These are phyloP conservation scores for Butorides virescens DNA, from an alignment of 2,113 vertebrate species.

Conservation along the genomic window DNA sequence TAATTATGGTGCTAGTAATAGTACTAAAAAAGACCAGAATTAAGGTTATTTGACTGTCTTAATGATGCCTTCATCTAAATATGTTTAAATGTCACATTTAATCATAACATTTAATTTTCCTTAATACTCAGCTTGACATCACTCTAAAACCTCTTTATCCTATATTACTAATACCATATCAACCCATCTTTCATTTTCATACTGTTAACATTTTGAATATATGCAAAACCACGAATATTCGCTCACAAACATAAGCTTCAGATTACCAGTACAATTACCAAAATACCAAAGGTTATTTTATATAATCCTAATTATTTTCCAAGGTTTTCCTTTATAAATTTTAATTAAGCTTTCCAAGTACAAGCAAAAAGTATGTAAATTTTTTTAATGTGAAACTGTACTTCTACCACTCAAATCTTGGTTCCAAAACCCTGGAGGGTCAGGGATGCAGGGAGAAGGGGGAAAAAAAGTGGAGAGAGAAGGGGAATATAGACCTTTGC, in stretches of 20 bases:
- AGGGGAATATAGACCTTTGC: not conserved
- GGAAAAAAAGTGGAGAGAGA: not conserved
- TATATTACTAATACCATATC: not conserved
- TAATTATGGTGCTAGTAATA: not conserved
- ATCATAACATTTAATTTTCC: not conserved
- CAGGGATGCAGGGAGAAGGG: accelerated
- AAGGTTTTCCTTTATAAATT: not conserved
- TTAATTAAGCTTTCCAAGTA: not conserved
- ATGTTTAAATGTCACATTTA: not conserved
- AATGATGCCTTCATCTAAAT: not conserved
- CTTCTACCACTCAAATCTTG: not conserved
- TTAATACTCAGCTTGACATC: not conserved
- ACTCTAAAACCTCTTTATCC: not conserved
- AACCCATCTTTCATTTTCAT: not conserved
- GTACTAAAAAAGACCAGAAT: not conserved
- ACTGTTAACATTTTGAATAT: not conserved
- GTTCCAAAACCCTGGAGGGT: accelerated
- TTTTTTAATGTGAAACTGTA: not conserved
- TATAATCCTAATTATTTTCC: not conserved
- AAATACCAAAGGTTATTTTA: not conserved
- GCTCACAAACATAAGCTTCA: not conserved
- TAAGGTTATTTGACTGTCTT: not conserved
- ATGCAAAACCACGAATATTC: not conserved
- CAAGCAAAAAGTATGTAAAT: not conserved
- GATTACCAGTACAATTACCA: not conserved